These are phyloP conservation scores for Sycophila sp. DNA, from an alignment of 1,140 invertebrate genomes.

Conservation along the genomic window DNA sequence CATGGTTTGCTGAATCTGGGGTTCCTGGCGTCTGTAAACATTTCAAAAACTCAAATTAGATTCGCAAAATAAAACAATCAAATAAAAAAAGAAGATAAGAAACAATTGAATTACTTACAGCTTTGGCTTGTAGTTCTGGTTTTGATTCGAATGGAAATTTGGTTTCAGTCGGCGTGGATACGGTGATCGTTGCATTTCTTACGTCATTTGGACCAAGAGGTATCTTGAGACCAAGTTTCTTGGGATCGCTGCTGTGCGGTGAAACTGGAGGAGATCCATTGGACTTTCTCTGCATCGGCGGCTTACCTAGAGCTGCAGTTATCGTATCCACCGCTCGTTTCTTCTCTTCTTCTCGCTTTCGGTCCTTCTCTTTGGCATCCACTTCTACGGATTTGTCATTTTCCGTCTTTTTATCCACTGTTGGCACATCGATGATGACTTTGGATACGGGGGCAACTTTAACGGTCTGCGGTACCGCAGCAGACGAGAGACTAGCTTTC, in stretches of 20 bases:
- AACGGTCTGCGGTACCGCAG: constrained; percentile 43
- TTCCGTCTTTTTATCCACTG: constrained; percentile 36
- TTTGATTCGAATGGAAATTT: constrained; percentile 57
- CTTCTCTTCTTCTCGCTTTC: constrained; percentile 50
- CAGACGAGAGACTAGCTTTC: constrained; percentile 74
- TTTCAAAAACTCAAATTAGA: neutral
- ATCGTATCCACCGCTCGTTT: constrained; percentile 61
- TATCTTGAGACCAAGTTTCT: constrained; percentile 58
- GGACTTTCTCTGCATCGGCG: constrained; percentile 52
- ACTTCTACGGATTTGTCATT: constrained; percentile 46
- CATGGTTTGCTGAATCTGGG: constrained; percentile 34
- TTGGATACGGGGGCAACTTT: constrained; percentile 57
- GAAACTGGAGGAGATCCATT: constrained; percentile 55
- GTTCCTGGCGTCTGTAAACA: constrained; percentile 41
- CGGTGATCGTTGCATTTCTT: constrained; percentile 57
- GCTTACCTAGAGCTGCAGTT: constrained; percentile 59
- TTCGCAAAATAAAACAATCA: neutral
- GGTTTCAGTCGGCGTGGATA: constrained; percentile 59
- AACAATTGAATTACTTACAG: constrained; percentile 44
- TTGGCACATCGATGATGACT: constrained; percentile 57
- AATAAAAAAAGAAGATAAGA: neutral
- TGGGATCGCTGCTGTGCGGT: constrained; percentile 47
- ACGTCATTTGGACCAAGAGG: constrained; percentile 59
- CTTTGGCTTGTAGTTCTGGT: constrained; percentile 41
- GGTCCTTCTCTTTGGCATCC: constrained; percentile 43